Base-by-base conservation (phyloP, 2,113 vertebrate genomes). In the Corvus moneduloides region DNA sequence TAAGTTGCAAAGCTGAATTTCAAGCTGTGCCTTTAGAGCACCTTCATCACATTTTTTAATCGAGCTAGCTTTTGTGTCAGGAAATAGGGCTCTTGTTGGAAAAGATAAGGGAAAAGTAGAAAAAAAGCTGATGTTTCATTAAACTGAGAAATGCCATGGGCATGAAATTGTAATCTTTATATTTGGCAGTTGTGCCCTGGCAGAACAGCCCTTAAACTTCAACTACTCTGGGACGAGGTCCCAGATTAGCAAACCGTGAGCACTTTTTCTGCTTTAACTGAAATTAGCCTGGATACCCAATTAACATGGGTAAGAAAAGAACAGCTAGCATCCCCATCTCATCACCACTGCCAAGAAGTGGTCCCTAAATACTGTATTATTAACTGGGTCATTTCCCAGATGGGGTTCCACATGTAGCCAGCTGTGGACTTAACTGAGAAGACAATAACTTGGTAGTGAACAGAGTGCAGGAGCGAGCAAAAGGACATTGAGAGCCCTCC, bases 31-130 rank as follows among this genome's bases (percentile, higher is more conserved):
- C 43, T 89, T 94, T 80, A 58, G 27, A 93, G 28, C 16, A 37
- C 33, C 91, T 95, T 93, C 46, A 62, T 91, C 76, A 41, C 54
- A 35, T 80, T 93, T 96, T 96, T 89, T 77, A 87, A 79, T 48
- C 80, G 68, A 87, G 63, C 32, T 71, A 73, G 68, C n/a, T 95
- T 75, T 90, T 81, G 28, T 76, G 54, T 85, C 66, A 91, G 48
- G 67, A 84, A 92, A 90, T 85, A 44, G 15, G 56, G 23, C 27
- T 55, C n/a, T 83, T 85, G 41, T 63, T 71, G 67, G 43, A 94
- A 79, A 93, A 92, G 33, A 84, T 21, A 43, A 89, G 41, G n/a
- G 61, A 72, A 95, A 90, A 89, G 69, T 82, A 89, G 66, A 54
- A 85, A 44, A 84, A 79, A 87, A 86, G 58, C 30, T 92, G 81